Percentiles rank a stretch among this genome's conserved stretches.
These are phyloP conservation scores for Eupithecia subfuscata DNA, from an alignment of 2,888 invertebrate genomes.

Conservation along the genomic window DNA sequence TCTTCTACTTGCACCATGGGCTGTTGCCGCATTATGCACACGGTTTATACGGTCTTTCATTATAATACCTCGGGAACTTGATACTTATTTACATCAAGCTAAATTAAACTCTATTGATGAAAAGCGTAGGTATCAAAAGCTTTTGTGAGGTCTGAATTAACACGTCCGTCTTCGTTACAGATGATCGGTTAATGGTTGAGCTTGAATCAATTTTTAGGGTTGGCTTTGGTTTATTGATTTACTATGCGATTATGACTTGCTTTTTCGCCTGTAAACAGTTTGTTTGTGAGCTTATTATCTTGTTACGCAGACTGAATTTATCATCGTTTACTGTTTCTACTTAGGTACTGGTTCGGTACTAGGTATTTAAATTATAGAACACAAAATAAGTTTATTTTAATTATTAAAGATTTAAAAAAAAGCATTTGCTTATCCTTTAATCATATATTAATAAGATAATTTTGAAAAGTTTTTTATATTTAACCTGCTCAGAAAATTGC, in stretches of 20 bases:
- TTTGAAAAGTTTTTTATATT: too few relatives aligned
- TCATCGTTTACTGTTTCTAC: not conserved
- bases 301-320: constrained; percentile 48
- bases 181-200: constrained; percentile 79
- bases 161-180: constrained; percentile 79
- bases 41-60: constrained; percentile 78
- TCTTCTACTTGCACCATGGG: constrained; percentile 78
- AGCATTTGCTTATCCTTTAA: too few relatives aligned
- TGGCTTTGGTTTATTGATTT: constrained; percentile 78
- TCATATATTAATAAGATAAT: too few relatives aligned
- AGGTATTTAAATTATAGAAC: too few relatives aligned
- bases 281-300: constrained; percentile 62
- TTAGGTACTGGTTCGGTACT: too few relatives aligned
- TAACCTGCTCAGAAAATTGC: too few relatives aligned
- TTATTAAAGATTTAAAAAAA: too few relatives aligned
- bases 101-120: constrained; percentile 54
- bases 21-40: constrained; percentile 78
- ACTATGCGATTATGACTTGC: constrained; percentile 76
- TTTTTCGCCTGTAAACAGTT: constrained; percentile 59
- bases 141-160: constrained; percentile 62
- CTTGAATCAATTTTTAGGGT: constrained; percentile 77
- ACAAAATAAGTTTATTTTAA: too few relatives aligned
- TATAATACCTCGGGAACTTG: constrained; percentile 68
- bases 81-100: constrained; percentile 38
- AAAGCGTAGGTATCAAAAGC: constrained; percentile 54